Evolutionary conservation across 2,888 invertebrate species (phyloP).

Genomic region (Drosophila robusta): DNA sequence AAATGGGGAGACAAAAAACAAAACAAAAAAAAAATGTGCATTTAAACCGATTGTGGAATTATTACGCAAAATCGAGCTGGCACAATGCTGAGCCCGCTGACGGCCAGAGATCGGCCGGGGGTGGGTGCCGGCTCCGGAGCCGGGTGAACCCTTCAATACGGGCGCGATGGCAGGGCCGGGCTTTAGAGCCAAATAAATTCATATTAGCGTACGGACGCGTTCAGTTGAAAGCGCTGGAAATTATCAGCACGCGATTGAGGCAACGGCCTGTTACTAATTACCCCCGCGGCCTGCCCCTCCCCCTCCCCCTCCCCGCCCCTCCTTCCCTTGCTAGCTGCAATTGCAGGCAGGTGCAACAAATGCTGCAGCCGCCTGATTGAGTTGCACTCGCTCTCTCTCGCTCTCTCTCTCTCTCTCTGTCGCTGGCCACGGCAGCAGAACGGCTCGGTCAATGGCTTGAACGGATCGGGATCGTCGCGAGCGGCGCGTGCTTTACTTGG

Average conservation of each 20-base stretch:
- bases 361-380: conserved; percentile 70
- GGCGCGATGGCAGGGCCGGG: too few species aligned
- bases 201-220: conserved; percentile 60
- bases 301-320: conserved; percentile 1
- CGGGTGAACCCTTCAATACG: conserved; percentile 24
- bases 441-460: conserved; percentile 70
- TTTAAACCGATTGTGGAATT: conserved; percentile 68
- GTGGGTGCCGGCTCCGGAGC: background rate
- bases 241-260: conserved; percentile 75
- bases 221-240: conserved; percentile 64
- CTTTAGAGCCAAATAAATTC: conserved; percentile 58
- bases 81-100: conserved; percentile 19
- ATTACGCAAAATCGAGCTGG: conserved; percentile 74
- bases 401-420: background rate
- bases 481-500: conserved; percentile 74
- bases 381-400: conserved; percentile 41
- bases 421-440: conserved; percentile 23
- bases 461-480: conserved; percentile 55
- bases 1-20: conserved; percentile 9
- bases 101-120: background rate
- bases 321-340: conserved; percentile 48
- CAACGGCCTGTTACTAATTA: conserved; percentile 77
- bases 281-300: conserved; percentile 26
- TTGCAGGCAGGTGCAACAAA: conserved; percentile 64
- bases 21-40: conserved; percentile 21